Percentiles rank a stretch among this genome's conserved stretches.
These are phyloP conservation scores for Tetragonula carbonaria DNA, from an alignment of 2,888 invertebrate species.

Conservation along the genomic window DNA sequence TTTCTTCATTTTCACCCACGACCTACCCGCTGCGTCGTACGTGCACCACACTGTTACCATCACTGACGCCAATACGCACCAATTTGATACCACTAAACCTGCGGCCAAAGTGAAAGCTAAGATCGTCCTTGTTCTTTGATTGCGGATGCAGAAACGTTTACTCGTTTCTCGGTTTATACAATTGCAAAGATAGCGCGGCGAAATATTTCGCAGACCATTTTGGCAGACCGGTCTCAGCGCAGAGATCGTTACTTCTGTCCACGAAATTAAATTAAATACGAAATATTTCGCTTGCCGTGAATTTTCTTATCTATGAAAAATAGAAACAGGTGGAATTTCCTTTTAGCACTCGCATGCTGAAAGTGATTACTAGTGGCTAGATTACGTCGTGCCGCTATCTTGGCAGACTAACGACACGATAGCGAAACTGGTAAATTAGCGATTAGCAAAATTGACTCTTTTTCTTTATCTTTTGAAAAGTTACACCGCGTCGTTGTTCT, in stretches of 20 bases:
- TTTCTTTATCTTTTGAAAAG: not conserved
- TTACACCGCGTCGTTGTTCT: not conserved
- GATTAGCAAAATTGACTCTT: not conserved
- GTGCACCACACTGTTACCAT: conserved; percentile 93
- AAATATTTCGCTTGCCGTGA: not conserved
- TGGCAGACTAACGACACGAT: not conserved
- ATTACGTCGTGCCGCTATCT: not conserved
- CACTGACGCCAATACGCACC: conserved; percentile 90
- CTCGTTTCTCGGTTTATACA: not conserved
- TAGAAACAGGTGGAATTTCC: not conserved
- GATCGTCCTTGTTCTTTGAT: conserved; percentile 16
- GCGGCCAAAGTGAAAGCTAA: conserved; percentile 46
- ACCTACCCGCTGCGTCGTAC: conserved; percentile 93
- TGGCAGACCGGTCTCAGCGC: not conserved
- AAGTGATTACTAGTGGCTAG: not conserved
- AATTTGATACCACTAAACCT: conserved; percentile 92
- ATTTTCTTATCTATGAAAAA: too few species aligned
- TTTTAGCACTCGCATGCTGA: not conserved
- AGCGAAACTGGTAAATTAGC: not conserved
- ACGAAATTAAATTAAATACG: not conserved
- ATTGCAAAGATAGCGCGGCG: not conserved
- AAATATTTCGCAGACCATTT: not conserved
- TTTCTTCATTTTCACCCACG: conserved; percentile 96
- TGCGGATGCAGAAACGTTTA: not conserved
- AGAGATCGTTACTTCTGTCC: not conserved